Conservation (phyloP, 2,113 vertebrate species). For the Syngnathus floridae region DNA sequence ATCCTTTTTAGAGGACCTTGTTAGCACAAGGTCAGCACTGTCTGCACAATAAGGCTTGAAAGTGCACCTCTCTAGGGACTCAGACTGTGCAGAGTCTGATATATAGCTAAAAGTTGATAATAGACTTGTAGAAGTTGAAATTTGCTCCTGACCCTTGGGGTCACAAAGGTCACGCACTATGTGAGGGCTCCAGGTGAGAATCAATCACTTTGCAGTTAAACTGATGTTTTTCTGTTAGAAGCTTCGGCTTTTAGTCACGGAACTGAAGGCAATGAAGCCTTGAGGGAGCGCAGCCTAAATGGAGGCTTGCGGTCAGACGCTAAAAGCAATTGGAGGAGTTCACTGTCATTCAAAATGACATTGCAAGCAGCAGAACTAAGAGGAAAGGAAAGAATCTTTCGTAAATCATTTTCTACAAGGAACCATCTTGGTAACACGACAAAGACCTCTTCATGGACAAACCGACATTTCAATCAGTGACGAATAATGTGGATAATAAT, state of each 20-base stretch:
- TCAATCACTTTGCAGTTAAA: slow-evolving; percentile 40
- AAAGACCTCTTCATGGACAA: neutral
- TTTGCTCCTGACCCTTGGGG: slow-evolving; percentile 21
- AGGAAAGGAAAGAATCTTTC: neutral
- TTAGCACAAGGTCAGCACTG: slow-evolving; percentile 18
- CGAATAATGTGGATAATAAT: neutral
- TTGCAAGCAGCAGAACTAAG: slow-evolving; percentile 10
- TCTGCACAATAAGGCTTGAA: slow-evolving; percentile 23
- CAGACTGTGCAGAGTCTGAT: slow-evolving; percentile 20
- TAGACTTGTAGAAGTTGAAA: slow-evolving; percentile 33
- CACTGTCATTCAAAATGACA: slow-evolving; percentile 29
- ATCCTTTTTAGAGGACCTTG: slow-evolving; percentile 23
- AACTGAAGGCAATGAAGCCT: slow-evolving; percentile 15
- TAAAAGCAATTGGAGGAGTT: slow-evolving; percentile 22
- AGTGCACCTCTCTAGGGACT: slow-evolving; percentile 18
- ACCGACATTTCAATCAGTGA: neutral
- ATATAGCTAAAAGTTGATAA: slow-evolving; percentile 21
- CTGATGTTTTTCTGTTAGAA: slow-evolving; percentile 40
- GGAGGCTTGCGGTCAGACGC: slow-evolving; percentile 21
- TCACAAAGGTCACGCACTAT: slow-evolving; percentile 29
- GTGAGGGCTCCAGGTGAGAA: slow-evolving; percentile 34
- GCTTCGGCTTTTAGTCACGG: neutral
- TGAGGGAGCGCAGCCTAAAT: slow-evolving; percentile 16
- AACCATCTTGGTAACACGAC: neutral
- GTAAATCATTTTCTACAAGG: neutral